Evolutionary conservation across 2,797 vertebrate species (phyloP).

Genomic region (Pampus argenteus): DNA sequence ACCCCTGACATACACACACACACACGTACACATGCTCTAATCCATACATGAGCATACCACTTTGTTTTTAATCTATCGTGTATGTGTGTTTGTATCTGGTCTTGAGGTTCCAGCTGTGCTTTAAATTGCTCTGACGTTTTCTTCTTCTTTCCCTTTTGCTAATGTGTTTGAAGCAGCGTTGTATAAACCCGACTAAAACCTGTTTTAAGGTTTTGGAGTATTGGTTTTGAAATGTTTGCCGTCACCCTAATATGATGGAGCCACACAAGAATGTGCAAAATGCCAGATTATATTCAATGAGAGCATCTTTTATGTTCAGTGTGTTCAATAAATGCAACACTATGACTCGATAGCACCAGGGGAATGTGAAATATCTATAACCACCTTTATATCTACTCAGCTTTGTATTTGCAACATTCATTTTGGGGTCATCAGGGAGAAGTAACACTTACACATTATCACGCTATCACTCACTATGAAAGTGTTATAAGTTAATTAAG

Average conservation of each 20-base stretch:
- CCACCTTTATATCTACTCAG: background rate
- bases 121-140: conserved; percentile 21
- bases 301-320: background rate
- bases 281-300: background rate
- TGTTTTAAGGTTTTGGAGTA: background rate
- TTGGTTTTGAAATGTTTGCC: too few species aligned
- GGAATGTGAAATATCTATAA: background rate
- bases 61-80: conserved; percentile 72
- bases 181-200: background rate
- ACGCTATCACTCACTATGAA: too few species aligned
- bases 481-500: too few species aligned
- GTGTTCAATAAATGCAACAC: too few species aligned
- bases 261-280: too few species aligned
- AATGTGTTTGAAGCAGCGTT: conserved; percentile 5
- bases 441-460: too few species aligned
- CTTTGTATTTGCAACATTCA: background rate
- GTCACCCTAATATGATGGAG: too few species aligned
- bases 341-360: too few species aligned
- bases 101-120: conserved; percentile 1
- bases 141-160: background rate
- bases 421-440: background rate
- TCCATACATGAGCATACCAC: conserved; percentile 79
- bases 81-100: conserved; percentile 2
- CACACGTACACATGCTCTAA: conserved; percentile 60
- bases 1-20: conserved; percentile 56